A percentile compares a stretch with the other conserved stretches of the same genome.
phyloP scores from a whole-genome alignment of 2,888 invertebrate species.

The Achlya flavicornis region DNA sequence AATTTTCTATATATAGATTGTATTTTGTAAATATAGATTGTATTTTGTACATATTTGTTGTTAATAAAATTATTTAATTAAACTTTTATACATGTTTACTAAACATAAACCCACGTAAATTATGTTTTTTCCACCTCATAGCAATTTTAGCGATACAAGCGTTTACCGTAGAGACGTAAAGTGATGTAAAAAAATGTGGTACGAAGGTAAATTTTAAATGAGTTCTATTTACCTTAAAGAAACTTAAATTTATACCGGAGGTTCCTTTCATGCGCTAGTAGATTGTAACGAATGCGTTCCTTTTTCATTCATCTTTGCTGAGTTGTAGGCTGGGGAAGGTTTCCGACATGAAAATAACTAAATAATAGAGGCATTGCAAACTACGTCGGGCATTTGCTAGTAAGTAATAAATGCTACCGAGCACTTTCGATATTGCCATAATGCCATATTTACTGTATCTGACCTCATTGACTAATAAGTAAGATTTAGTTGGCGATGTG shows the following conservation, averaged over 20 bases:
- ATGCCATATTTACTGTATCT: conserved; percentile 15
- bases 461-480: conserved; percentile 34
- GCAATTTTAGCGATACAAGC: neutral
- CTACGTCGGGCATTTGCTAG: neutral
- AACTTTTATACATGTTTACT: neutral
- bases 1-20: too few relatives aligned
- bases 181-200: neutral
- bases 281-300: neutral
- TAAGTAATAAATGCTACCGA: neutral
- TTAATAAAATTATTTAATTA: too few relatives aligned
- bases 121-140: neutral
- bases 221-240: too few relatives aligned
- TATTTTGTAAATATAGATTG: too few relatives aligned
- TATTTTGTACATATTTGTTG: too few relatives aligned
- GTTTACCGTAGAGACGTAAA: neutral
- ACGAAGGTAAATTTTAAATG: neutral
- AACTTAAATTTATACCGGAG: neutral
- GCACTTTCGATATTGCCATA: conserved; percentile 28
- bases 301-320: too few relatives aligned
- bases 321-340: too few relatives aligned
- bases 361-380: too few relatives aligned
- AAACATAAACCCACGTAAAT: neutral
- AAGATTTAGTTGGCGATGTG: conserved; percentile 28
- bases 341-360: too few relatives aligned
- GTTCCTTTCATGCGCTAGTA: neutral